These are phyloP conservation scores for Euwallacea similis DNA, from an alignment of 1,140 invertebrate genomes.

Conservation along the genomic window DNA sequence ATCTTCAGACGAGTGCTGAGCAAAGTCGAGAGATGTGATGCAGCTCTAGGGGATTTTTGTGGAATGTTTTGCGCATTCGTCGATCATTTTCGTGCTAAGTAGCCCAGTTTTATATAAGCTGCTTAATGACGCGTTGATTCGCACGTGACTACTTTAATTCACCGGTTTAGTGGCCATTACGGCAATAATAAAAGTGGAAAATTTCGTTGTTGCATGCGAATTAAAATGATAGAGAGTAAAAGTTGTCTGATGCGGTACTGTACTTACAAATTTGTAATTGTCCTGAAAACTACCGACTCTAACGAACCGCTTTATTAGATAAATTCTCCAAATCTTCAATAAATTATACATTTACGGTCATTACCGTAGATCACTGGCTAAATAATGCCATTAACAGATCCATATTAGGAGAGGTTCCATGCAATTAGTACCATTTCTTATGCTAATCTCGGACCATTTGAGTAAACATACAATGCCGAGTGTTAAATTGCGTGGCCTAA, in stretches of 20 bases:
- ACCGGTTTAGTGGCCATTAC: neutral
- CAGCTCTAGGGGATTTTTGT: neutral
- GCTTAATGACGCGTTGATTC: slow-evolving; percentile 7
- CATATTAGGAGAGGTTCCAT: neutral
- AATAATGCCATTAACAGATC: neutral
- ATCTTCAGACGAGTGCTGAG: neutral
- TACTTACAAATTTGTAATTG: neutral
- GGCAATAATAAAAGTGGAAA: neutral
- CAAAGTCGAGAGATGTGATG: neutral
- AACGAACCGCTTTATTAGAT: neutral
- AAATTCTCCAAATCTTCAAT: neutral
- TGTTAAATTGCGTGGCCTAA: slow-evolving; percentile 1
- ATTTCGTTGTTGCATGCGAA: neutral
- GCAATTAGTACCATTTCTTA: neutral
- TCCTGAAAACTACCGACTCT: neutral
- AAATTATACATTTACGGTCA: neutral
- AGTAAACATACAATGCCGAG: neutral
- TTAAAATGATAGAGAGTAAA: neutral
- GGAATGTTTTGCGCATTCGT: slow-evolving; percentile 5
- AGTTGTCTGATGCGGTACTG: neutral
- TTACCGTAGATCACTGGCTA: neutral
- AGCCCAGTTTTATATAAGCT: slow-evolving; percentile 20
- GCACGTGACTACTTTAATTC: neutral
- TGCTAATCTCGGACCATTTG: neutral
- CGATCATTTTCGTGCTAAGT: slow-evolving; percentile 10